These are phyloP conservation scores for Stomorhina lunata DNA, from an alignment of 2,888 invertebrate species.

Conservation along the genomic window DNA sequence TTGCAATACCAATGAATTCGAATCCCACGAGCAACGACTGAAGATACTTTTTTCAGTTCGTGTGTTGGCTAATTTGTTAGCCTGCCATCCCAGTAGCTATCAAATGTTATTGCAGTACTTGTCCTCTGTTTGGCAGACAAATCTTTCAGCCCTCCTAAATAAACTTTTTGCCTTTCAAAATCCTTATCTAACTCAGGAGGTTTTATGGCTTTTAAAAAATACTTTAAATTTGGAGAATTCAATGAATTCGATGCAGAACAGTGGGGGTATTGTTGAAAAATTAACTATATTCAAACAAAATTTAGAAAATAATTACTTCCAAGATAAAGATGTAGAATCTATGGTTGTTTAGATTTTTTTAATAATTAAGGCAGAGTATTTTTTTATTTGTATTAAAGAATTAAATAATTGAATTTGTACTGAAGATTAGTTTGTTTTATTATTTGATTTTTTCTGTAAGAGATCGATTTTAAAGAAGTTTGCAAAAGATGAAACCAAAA, in stretches of 20 bases:
- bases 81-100: conserved; percentile 31
- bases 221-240: conserved; percentile 47
- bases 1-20: conserved; percentile 58
- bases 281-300: conserved; percentile 27
- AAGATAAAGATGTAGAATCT: neutral
- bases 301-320: neutral
- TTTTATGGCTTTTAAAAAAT: conserved; percentile 72
- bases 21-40: conserved; percentile 60
- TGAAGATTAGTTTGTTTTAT: too few relatives aligned
- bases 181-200: conserved; percentile 65
- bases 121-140: conserved; percentile 66
- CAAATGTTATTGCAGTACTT: conserved; percentile 62
- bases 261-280: conserved; percentile 37
- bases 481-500: too few relatives aligned
- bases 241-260: neutral
- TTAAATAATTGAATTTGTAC: too few relatives aligned
- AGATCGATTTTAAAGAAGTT: too few relatives aligned
- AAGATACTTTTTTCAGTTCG: conserved; percentile 71
- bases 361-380: too few relatives aligned
- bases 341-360: neutral
- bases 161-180: conserved; percentile 70
- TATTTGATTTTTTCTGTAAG: too few relatives aligned
- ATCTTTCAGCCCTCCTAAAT: conserved; percentile 69
- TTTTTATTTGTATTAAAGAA: too few relatives aligned
- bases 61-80: conserved; percentile 72